A percentile compares a stretch with the other conserved stretches of the same genome.
Conservation (phyloP, 2,113 vertebrate genomes). For the Callochromis pleurospilus region DNA sequence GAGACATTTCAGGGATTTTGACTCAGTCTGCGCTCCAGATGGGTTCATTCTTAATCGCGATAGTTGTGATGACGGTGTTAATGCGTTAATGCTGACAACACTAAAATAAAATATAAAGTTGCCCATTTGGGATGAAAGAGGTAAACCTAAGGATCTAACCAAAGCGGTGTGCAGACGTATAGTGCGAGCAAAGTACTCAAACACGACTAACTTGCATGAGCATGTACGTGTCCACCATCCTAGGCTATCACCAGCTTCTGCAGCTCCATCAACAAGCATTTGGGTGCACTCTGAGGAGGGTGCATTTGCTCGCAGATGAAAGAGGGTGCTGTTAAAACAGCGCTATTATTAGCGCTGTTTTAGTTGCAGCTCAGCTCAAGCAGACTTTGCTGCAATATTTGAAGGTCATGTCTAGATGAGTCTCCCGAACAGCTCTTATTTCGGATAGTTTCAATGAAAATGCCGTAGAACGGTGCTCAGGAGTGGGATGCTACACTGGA, state of each 20-base stretch:
- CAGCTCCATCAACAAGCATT: background rate
- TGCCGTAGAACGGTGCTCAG: background rate
- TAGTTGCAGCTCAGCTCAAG: background rate
- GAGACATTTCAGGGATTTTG: background rate
- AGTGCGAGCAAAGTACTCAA: background rate
- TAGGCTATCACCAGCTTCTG: background rate
- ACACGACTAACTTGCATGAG: background rate
- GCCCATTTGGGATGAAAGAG: background rate
- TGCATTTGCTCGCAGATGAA: background rate
- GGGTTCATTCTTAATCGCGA: background rate
- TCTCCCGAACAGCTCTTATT: background rate
- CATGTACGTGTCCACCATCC: background rate
- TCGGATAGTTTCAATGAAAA: background rate
- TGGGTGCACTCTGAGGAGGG: rapidly evolving
- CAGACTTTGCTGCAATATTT: background rate
- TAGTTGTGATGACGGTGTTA: background rate
- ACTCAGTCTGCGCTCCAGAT: background rate
- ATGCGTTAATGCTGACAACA: background rate
- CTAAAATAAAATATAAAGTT: background rate
- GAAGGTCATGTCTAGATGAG: background rate
- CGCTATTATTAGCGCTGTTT: no score
- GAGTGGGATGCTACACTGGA: background rate
- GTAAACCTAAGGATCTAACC: background rate
- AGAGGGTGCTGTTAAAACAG: background rate
- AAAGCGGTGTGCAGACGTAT: background rate